These are phyloP conservation scores for Liopterus haemorrhoidalis DNA, from an alignment of 2,888 invertebrate genomes.

Conservation along the genomic window DNA sequence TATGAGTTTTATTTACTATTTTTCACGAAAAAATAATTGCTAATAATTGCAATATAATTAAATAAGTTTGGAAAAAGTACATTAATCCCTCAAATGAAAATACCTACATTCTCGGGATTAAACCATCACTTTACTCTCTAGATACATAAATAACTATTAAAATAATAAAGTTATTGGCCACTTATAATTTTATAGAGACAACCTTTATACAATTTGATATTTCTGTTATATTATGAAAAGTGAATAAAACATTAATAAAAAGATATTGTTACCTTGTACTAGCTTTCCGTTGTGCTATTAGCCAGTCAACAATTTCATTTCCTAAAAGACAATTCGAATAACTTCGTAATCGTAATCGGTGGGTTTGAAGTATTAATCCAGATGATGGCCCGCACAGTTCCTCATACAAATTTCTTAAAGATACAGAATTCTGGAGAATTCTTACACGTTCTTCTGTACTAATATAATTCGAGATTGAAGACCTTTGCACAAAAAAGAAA, in stretches of 20 bases:
- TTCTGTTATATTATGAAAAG: constrained; percentile 3
- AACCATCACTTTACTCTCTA: too few species aligned
- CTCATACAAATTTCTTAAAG: constrained; percentile 57
- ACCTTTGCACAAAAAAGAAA: too few species aligned
- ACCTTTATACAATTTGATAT: background rate
- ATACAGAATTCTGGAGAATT: constrained; percentile 53
- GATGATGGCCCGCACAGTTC: constrained; percentile 49
- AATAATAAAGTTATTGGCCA: constrained; percentile 13
- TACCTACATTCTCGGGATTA: too few species aligned
- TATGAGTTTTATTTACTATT: too few species aligned
- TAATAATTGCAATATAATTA: too few species aligned
- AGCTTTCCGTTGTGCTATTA: constrained; percentile 70
- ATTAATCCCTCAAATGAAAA: too few species aligned
- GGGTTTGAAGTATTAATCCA: constrained; percentile 56
- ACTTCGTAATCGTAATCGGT: constrained; percentile 65
- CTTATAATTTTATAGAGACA: background rate
- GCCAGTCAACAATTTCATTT: constrained; percentile 76
- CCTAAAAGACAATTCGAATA: constrained; percentile 73
- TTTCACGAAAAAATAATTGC: too few species aligned
- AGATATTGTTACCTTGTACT: constrained; percentile 57
- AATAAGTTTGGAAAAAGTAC: too few species aligned
- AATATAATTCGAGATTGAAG: constrained; percentile 43
- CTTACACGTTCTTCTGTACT: constrained; percentile 51
- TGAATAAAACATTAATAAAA: constrained; percentile 6
- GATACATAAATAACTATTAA: constrained; percentile 9